These are phyloP conservation scores for Heliornis fulica DNA, from an alignment of 2,113 vertebrate species.

Conservation along the genomic window DNA sequence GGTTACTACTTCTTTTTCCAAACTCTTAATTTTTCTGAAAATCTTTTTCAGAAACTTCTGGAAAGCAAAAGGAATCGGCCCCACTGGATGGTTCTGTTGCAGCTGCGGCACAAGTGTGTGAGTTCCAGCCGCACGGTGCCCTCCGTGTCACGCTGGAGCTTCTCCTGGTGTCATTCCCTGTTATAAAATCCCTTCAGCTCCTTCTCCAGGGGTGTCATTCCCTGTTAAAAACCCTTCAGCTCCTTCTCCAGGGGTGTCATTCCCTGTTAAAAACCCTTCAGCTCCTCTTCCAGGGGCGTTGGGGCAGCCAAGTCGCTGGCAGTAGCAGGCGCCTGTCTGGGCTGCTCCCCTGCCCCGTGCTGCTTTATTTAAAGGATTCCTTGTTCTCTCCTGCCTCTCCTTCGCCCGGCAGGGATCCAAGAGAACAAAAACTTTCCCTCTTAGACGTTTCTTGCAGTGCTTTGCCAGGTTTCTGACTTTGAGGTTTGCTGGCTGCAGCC, in stretches of 20 bases:
- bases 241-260: no score
- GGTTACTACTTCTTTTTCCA: not conserved
- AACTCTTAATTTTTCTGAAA: not conserved
- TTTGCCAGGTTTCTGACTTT: no score
- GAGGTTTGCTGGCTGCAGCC: not conserved
- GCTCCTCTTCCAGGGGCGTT: no score
- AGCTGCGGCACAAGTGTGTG: not conserved
- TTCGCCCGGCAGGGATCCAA: not conserved
- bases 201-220: no score
- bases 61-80: not conserved
- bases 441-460: accelerated
- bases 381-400: no score
- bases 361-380: not conserved
- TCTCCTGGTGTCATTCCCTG: not conserved
- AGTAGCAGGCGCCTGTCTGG: not conserved
- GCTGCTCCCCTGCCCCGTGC: not conserved
- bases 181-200: no score
- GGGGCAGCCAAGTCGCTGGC: no score
- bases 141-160: not conserved
- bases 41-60: not conserved
- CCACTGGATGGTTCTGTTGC: not conserved
- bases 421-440: not conserved
- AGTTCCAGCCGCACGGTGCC: not conserved
- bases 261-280: no score
- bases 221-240: no score